Evolutionary conservation across 1,140 invertebrate genomes (phyloP).

Genomic region (Drosophila kanapiae): DNA sequence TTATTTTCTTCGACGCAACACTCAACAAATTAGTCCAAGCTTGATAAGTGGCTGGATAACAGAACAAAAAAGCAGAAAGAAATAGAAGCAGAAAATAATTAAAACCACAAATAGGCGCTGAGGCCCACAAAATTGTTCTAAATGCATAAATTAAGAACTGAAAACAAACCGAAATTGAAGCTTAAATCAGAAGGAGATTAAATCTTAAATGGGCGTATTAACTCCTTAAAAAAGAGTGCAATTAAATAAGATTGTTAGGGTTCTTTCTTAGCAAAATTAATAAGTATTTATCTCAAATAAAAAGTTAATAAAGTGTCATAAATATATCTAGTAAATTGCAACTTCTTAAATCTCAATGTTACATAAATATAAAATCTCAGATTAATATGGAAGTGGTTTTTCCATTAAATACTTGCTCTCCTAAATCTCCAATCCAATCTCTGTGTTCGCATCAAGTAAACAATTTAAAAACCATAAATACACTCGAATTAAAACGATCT

Average conservation of each 20-base stretch:
- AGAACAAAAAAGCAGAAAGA: neutral
- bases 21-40: conserved; percentile 65
- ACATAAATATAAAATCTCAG: too few relatives aligned
- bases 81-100: conserved; percentile 35
- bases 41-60: conserved; percentile 37
- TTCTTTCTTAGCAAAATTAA: neutral
- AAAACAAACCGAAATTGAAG: conserved; percentile 3
- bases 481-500: conserved; percentile 8
- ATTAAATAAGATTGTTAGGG: neutral
- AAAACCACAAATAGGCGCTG: conserved; percentile 23
- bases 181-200: neutral
- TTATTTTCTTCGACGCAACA: conserved; percentile 18
- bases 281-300: too few relatives aligned
- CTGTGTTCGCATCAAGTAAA: neutral
- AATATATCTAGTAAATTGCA: too few relatives aligned
- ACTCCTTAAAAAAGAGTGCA: too few relatives aligned
- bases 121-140: conserved; percentile 13
- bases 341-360: too few relatives aligned
- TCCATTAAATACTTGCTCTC: neutral
- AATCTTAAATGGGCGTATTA: neutral
- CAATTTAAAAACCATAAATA: conserved; percentile 2
- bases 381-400: too few relatives aligned
- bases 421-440: neutral
- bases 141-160: conserved; percentile 48
- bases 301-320: too few relatives aligned